Conservation (phyloP, 2,113 vertebrate species). For the Chionomys nivalis region DNA sequence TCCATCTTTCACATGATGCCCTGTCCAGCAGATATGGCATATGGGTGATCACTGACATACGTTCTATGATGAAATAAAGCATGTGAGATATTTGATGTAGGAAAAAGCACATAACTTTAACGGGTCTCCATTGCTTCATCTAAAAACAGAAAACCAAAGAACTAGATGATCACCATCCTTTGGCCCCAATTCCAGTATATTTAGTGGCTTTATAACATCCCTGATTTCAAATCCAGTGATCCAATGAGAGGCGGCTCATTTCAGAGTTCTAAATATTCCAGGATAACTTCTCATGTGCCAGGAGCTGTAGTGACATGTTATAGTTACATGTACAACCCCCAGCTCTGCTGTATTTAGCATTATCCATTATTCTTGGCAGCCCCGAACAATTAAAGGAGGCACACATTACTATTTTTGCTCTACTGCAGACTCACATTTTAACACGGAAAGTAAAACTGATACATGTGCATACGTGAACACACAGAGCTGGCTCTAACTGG, state of each 20-base stretch:
- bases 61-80: neutral
- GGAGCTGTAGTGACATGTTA: neutral
- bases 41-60: neutral
- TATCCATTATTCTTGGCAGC: conserved; percentile 1
- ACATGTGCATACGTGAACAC: neutral
- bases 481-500: conserved; percentile 2
- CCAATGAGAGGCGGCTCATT: neutral
- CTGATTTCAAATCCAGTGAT: neutral
- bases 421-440: neutral
- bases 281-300: neutral
- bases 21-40: neutral
- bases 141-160: neutral
- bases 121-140: neutral
- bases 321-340: neutral
- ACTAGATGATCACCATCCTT: neutral
- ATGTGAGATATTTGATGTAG: neutral
- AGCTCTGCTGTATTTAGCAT: neutral
- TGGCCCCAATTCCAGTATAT: neutral
- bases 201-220: conserved; percentile 34
- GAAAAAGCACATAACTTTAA: neutral
- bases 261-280: conserved; percentile 15
- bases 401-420: neutral
- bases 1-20: too few species aligned
- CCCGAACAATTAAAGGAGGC: neutral
- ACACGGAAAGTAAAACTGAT: neutral